These are phyloP conservation scores for Cottus gobio DNA, from an alignment of 2,113 vertebrate genomes.

Conservation along the genomic window DNA sequence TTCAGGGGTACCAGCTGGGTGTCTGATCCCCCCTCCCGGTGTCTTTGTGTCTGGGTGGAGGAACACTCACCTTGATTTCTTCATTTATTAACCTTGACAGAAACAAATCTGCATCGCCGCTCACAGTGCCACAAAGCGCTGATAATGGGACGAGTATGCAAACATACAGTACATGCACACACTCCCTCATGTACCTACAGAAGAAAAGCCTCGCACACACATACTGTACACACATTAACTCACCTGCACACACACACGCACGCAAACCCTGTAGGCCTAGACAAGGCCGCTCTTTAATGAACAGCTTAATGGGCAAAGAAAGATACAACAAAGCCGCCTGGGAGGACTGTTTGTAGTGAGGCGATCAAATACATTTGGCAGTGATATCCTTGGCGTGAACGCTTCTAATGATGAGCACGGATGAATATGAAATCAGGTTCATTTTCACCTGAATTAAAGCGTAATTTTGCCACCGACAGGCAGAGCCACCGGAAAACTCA, in stretches of 20 bases:
- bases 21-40: slow-evolving; percentile 58
- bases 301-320: slow-evolving; percentile 74
- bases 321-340: slow-evolving; percentile 74
- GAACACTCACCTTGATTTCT: slow-evolving; percentile 80
- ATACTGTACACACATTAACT: not conserved
- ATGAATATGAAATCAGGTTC: slow-evolving; percentile 67
- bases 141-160: slow-evolving; percentile 64
- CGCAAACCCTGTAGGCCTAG: slow-evolving; percentile 63
- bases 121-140: slow-evolving; percentile 55
- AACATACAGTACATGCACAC: slow-evolving; percentile 55
- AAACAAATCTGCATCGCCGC: slow-evolving; percentile 72
- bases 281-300: slow-evolving; percentile 75
- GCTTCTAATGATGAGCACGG: slow-evolving; percentile 58
- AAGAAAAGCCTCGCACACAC: not conserved
- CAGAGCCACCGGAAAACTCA: slow-evolving; percentile 47
- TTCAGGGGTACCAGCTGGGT: slow-evolving; percentile 77
- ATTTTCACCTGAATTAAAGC: slow-evolving; percentile 58
- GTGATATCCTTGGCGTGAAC: slow-evolving; percentile 63
- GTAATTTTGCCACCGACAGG: slow-evolving; percentile 47
- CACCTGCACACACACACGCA: slow-evolving; percentile 3
- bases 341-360: slow-evolving; percentile 72
- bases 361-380: slow-evolving; percentile 70
- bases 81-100: slow-evolving; percentile 83
- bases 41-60: slow-evolving; percentile 76
- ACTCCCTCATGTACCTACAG: slow-evolving; percentile 11